phyloP scores from a whole-genome alignment of 2,797 vertebrate species.

The Masticophis lateralis region DNA sequence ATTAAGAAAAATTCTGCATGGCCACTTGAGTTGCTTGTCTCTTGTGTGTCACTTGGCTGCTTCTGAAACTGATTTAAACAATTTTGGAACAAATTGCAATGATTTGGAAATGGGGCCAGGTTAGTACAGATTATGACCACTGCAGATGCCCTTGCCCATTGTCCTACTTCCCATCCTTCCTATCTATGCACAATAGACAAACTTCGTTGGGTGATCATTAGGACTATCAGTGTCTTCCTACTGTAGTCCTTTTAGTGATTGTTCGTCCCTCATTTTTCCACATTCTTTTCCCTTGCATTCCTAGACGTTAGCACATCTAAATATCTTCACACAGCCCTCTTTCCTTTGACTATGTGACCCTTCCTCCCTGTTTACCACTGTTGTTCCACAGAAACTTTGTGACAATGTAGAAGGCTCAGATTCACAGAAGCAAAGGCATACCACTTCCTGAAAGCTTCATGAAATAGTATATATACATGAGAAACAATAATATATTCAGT shows the following conservation, averaged over 20 bases:
- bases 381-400: not conserved
- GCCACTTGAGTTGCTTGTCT: not conserved
- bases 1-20: not conserved
- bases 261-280: not conserved
- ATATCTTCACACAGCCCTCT: not conserved
- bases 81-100: not conserved
- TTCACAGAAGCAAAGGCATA: not conserved
- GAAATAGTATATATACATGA: not conserved
- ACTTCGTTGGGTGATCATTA: not conserved
- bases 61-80: not conserved
- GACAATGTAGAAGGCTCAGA: not conserved
- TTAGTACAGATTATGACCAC: not conserved
- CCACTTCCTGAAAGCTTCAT: not conserved
- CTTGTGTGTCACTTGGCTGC: not conserved
- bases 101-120: not conserved
- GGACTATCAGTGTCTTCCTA: not conserved
- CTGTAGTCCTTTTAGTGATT: not conserved
- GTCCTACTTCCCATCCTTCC: not conserved
- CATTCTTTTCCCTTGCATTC: not conserved
- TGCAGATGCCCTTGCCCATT: not conserved
- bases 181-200: not conserved
- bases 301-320: not conserved
- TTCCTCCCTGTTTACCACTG: not conserved
- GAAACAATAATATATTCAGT: not conserved
- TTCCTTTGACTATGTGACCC: not conserved